phyloP scores from a whole-genome alignment of 2,888 invertebrate species.

The Cynaeus angustus region DNA sequence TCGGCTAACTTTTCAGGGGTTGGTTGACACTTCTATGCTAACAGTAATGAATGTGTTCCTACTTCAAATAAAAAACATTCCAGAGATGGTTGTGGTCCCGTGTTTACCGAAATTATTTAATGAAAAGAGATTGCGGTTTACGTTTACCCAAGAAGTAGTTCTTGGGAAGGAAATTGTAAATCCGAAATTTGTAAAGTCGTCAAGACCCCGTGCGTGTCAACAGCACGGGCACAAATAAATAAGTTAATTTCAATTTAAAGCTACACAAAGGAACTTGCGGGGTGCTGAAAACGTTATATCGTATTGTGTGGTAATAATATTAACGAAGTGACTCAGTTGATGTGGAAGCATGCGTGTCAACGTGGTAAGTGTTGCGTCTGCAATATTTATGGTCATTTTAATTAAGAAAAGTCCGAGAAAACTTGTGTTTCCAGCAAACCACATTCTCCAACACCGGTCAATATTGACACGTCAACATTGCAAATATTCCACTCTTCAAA shows the following conservation, averaged over 20 bases:
- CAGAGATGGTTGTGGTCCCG: constrained; percentile 37
- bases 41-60: constrained; percentile 50
- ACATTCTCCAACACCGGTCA: constrained; percentile 19
- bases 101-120: constrained; percentile 44
- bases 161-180: constrained; percentile 45
- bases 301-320: constrained; percentile 37
- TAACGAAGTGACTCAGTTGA: constrained; percentile 26
- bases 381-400: constrained; percentile 20
- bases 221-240: constrained; percentile 23
- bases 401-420: background rate
- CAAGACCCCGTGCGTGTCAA: constrained; percentile 19
- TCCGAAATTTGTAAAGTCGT: constrained; percentile 40
- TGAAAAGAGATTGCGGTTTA: constrained; percentile 39
- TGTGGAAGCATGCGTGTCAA: constrained; percentile 20
- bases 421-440: too few relatives aligned
- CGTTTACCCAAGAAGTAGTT: constrained; percentile 6
- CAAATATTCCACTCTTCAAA: constrained; percentile 22
- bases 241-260: constrained; percentile 25
- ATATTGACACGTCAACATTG: constrained; percentile 24
- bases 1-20: constrained; percentile 50
- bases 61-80: constrained; percentile 49
- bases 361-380: constrained; percentile 16
- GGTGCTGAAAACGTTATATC: constrained; percentile 8
- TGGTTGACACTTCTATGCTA: constrained; percentile 52
- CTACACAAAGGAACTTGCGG: constrained; percentile 14